A percentile compares a stretch with the other conserved stretches of the same genome.
Conservation (phyloP, 2,797 vertebrate species). For the Oophaga sylvatica region DNA sequence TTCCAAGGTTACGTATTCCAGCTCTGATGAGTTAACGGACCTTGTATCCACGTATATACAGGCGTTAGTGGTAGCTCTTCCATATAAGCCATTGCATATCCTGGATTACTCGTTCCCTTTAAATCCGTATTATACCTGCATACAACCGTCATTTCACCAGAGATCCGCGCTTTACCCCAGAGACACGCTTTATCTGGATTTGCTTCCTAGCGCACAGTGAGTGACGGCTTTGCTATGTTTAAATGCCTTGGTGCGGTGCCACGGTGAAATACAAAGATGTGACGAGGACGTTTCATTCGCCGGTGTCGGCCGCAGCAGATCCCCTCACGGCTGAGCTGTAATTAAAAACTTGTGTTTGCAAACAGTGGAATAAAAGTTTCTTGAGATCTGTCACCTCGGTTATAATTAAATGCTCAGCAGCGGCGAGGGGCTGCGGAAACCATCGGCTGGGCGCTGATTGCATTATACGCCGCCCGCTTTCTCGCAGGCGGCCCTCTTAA, state of each 20-base stretch:
- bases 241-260: conserved; percentile 11
- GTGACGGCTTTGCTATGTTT: background rate
- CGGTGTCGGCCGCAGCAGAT: conserved; percentile 1
- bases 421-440: conserved; percentile 1
- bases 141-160: background rate
- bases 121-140: background rate
- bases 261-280: background rate
- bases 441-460: background rate
- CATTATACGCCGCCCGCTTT: conserved; percentile 1
- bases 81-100: background rate
- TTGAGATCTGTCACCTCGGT: conserved; percentile 61
- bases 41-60: no score
- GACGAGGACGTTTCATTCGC: background rate
- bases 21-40: no score
- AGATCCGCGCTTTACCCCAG: background rate
- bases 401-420: conserved; percentile 71
- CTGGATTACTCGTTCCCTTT: background rate
- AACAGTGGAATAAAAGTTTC: conserved; percentile 67
- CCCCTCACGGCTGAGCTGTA: conserved; percentile 58
- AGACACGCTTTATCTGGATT: background rate
- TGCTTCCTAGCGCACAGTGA: background rate
- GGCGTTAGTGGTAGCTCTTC: background rate
- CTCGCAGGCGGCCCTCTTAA: conserved; percentile 21
- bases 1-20: no score
- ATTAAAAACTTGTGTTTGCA: conserved; percentile 75